Evolutionary conservation across 2,797 vertebrate genomes (phyloP).

Genomic region (Nyctibius grandis): DNA sequence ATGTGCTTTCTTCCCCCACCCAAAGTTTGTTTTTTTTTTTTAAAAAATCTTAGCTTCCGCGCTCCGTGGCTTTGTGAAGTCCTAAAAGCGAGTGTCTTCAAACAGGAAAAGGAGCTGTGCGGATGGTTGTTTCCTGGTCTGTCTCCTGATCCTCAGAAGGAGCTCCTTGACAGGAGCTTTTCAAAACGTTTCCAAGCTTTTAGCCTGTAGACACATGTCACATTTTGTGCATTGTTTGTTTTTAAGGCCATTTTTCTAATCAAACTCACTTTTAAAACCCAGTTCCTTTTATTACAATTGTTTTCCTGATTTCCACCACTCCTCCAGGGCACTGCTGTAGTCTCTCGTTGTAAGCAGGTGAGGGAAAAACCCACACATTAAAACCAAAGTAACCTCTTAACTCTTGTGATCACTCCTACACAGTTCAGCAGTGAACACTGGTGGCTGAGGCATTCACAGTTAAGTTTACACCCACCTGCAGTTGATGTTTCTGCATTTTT

Average conservation of each 20-base stretch:
- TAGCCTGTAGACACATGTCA: not conserved
- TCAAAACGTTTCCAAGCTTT: not conserved
- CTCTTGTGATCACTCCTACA: not conserved
- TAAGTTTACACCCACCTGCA: not conserved
- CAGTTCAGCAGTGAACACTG: not conserved
- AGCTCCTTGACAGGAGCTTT: not conserved
- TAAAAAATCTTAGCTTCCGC: not conserved
- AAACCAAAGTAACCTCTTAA: not conserved
- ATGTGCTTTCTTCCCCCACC: rapidly evolving
- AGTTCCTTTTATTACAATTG: rapidly evolving
- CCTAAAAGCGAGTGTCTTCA: not conserved
- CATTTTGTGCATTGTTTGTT: not conserved
- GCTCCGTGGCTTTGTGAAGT: rapidly evolving
- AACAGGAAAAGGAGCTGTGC: not conserved
- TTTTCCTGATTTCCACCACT: not conserved
- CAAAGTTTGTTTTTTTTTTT: too few relatives aligned
- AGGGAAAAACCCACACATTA: not conserved
- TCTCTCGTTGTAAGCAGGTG: not conserved
- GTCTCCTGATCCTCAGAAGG: not conserved
- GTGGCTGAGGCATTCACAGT: not conserved
- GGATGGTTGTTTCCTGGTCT: not conserved
- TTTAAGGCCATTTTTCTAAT: not conserved
- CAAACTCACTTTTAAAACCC: not conserved
- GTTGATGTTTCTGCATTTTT: not conserved
- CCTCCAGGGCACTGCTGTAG: too few relatives aligned